Evolutionary conservation across 2,888 invertebrate genomes (phyloP), one percentile per base, ranked within the genome.

Genomic region (Pediacus dermestoides): DNA sequence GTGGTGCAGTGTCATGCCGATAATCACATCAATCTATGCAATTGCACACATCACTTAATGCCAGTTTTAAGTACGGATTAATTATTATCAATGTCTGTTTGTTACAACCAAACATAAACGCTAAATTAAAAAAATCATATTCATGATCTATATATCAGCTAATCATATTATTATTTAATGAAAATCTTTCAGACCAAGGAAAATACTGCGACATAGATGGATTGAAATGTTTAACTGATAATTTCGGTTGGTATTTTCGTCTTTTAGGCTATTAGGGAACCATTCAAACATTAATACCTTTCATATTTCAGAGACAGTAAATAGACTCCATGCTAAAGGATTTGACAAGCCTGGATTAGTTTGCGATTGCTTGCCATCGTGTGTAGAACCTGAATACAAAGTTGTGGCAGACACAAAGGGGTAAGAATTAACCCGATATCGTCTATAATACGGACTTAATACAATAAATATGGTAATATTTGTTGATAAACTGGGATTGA

Each of bases 41-140:
- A 80, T 51, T 81, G 81, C 53, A 77, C 79, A 0, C 78, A 80
- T 58, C 79, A 80, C 57, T 72, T 76, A 33, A 75, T 79, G 72
- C 76, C 80, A 1, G 66, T 64, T 42, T 67, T 76, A 35, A 72
- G 80, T 78, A 64, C 63, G 64, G 52, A 35, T 13, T 8, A 26
- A 10, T 10, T 8, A 6, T 18, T 30, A 30, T 4, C 11, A 11
- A 37, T 30, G 9, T 21, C 34, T 23, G 22, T n/a, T n/a, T n/a
- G n/a, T n/a, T n/a, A n/a, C n/a, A n/a, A n/a, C n/a, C n/a, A n/a
- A n/a, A n/a, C n/a, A n/a, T n/a, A n/a, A n/a, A n/a, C n/a, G n/a
- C n/a, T n/a, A n/a, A n/a, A n/a, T n/a, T n/a, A n/a, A n/a, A n/a
- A n/a, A n/a, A n/a, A n/a, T n/a, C n/a, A n/a, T n/a, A n/a, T n/a